Evolutionary conservation across 2,797 vertebrate species (phyloP), one percentile per base, ranked within the genome.

Genomic region (Thamnophis elegans): DNA sequence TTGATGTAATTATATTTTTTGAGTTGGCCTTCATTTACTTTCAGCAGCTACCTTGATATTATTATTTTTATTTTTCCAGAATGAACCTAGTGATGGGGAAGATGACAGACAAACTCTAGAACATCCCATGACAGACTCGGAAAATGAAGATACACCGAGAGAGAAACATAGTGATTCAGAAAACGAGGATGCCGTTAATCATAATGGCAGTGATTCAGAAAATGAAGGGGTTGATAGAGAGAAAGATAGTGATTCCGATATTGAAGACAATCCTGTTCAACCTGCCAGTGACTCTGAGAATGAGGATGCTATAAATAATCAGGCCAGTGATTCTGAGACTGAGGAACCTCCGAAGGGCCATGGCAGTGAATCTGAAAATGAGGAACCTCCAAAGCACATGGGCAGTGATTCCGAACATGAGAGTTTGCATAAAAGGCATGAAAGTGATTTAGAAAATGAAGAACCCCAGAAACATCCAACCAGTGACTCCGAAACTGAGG

Each of bases 21-120:
- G 25, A 32, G 55, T 92, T 11, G 54, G 10, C 20, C 73, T 58
- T 51, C 56, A 51, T 91, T 94, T 94, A 94, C 58, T 53, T 60
- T 85, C 53, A 93, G 25, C 58, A 28, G 88, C 93, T 82, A 93
- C 28, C 26, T 93, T 96, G 90, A 95, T 91, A 91, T 92, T 85
- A 6, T 94, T 78, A 47, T 47, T 47, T 94, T 94, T 92, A 56
- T 82, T 95, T 91, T 96, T 96, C 68, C 97, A 99, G 99, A 99
- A 99, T 28, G 99, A 99, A 2, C 98, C 97, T 89, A 99, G 98
- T 92, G 98, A 99, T 53, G 96, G 97, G 28, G 99, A 98, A 91
- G 98, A 97, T 20, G 97, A 97, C 3, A 93, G 95, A 4, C 95
- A 95, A 92, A 92, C 95, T 94, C 88, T 95, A 96, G 94, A 96